Evolutionary conservation across 2,888 invertebrate species (phyloP), one percentile per base, ranked within the genome.

Genomic region (Nephrotoma guestfalica): DNA sequence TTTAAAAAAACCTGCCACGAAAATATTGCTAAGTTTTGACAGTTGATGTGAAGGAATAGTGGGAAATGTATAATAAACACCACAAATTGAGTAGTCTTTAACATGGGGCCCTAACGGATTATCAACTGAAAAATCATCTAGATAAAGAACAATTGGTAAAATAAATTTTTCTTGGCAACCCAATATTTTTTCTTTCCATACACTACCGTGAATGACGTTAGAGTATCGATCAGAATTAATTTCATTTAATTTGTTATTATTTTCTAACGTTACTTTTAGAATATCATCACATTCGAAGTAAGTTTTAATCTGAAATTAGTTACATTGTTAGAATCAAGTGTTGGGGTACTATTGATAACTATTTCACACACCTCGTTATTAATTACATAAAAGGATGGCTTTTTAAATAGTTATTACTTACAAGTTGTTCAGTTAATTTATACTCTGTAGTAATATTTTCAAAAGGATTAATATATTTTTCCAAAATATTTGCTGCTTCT

Each of bases 51-150:
- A 86, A 30, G 88, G 88, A 86, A 88, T 86, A n/a, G 87, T 87
- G 86, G 88, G 87, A 86, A 88, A 88, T 40, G 85, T 87, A 42
- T 88, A 88, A 86, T 88, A 88, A 18, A 88, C 84, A 30, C 87
- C 87, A 85, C 87, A 88, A 41, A 88, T 83, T 15, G 87, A 86
- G 47, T 87, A 87, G 85, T 88, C 87, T 51, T 85, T 86, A 7
- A 86, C 86, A 86, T 87, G 87, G 9, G 87, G 87, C 2, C 87
- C 87, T 42, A 88, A 86, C 7, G 87, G 88, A 86, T 88, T 88
- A 15, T 87, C 87, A 87, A 88, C 86, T 9, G 87, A 71, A 86
- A 88, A 88, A 30, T 88, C 88, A 88, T 88, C 88, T 30, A 87
- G 83, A 84, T 87, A 88, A 86, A 88, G 40, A 40, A 88, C 47